phyloP scores from a whole-genome alignment of 2,888 invertebrate genomes.

The Hyalella azteca region DNA sequence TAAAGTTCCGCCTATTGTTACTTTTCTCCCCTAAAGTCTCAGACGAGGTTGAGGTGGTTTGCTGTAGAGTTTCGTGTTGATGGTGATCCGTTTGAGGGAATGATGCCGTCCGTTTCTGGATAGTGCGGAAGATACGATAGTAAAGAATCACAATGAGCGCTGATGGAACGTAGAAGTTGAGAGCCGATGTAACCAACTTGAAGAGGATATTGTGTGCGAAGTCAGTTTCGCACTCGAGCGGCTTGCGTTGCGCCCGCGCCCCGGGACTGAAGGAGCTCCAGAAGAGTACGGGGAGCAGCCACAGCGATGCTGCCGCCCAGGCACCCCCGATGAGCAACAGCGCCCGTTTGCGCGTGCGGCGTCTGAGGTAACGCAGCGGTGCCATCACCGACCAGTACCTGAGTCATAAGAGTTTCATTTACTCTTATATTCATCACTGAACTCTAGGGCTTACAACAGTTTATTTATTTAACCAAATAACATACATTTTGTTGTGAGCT shows the following conservation, averaged over 20 bases:
- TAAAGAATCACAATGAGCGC: slow-evolving; percentile 66
- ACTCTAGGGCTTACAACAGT: neutral
- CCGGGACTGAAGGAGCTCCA: slow-evolving; percentile 64
- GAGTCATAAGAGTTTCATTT: neutral
- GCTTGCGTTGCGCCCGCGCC: slow-evolving; percentile 42
- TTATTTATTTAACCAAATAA: neutral
- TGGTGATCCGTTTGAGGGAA: slow-evolving; percentile 12
- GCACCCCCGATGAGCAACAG: slow-evolving; percentile 65
- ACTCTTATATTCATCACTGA: slow-evolving; percentile 49
- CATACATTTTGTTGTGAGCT: too few species aligned
- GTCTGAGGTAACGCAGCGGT: slow-evolving; percentile 66
- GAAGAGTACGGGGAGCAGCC: slow-evolving; percentile 66
- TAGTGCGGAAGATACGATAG: slow-evolving; percentile 65
- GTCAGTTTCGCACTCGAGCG: slow-evolving; percentile 66
- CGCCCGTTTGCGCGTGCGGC: slow-evolving; percentile 65
- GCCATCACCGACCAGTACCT: slow-evolving; percentile 67
- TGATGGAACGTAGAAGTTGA: slow-evolving; percentile 67
- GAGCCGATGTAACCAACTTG: slow-evolving; percentile 66
- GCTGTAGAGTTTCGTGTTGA: slow-evolving; percentile 5
- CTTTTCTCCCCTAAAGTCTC: neutral
- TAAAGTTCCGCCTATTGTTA: neutral
- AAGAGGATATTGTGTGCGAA: slow-evolving; percentile 65
- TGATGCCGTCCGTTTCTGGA: slow-evolving; percentile 63
- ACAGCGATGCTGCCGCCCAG: slow-evolving; percentile 65
- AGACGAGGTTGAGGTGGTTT: slow-evolving; percentile 16